A percentile compares a stretch with the other conserved stretches of the same genome.
phyloP scores from a whole-genome alignment of 2,113 vertebrate genomes.

The Perca flavescens region DNA sequence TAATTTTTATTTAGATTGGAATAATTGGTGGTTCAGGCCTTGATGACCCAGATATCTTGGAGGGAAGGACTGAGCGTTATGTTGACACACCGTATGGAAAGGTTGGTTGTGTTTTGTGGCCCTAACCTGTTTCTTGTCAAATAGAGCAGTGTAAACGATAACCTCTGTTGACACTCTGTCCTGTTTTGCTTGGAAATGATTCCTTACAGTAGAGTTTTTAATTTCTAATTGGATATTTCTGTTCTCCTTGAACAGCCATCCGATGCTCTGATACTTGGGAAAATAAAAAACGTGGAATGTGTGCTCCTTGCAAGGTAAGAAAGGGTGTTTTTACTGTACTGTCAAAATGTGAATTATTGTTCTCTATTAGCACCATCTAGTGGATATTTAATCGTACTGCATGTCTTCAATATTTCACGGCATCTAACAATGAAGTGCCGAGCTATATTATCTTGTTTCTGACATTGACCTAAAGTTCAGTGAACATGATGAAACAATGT shows the following conservation, averaged over 20 bases:
- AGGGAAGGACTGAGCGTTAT: conserved; percentile 93
- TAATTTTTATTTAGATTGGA: conserved; percentile 87
- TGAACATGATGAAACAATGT: not conserved
- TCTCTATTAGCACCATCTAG: conserved; percentile 63
- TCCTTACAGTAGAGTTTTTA: not conserved
- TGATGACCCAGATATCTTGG: conserved; percentile 95
- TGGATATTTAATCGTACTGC: conserved; percentile 21
- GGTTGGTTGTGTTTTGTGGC: conserved; percentile 79
- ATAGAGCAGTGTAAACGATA: not conserved
- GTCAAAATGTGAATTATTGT: not conserved
- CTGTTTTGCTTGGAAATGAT: not conserved
- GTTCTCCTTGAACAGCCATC: conserved; percentile 87
- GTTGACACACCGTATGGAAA: conserved; percentile 97
- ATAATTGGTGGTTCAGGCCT: conserved; percentile 97
- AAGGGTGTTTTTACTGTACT: not conserved
- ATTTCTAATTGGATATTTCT: not conserved
- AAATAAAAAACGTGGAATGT: conserved; percentile 96
- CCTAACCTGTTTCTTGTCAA: not conserved
- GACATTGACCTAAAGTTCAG: not conserved
- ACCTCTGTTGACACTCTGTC: not conserved
- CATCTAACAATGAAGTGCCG: not conserved
- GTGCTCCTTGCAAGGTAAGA: conserved; percentile 94
- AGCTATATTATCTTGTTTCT: not conserved
- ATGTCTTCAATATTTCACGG: not conserved
- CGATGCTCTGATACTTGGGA: conserved; percentile 94